Evolutionary conservation across 2,113 vertebrate species (phyloP).

Genomic region (Aix galericulata): DNA sequence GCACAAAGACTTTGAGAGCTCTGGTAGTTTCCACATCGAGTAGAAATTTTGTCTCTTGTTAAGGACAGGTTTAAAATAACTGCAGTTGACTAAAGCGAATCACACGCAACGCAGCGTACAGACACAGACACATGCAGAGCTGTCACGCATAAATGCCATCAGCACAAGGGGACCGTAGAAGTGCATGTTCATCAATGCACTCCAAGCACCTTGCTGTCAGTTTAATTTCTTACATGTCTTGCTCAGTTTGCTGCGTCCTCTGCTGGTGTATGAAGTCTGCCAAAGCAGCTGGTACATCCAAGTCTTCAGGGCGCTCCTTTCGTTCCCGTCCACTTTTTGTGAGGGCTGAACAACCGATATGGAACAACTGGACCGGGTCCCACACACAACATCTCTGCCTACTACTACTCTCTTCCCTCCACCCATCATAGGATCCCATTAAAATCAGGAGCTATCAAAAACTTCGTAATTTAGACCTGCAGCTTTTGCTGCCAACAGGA

Average conservation of each 20-base stretch:
- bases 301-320: slow-evolving; percentile 88
- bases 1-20: background rate
- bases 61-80: background rate
- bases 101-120: fast-evolving
- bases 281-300: slow-evolving; percentile 91
- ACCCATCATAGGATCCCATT: background rate
- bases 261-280: slow-evolving; percentile 96
- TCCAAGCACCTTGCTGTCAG: background rate
- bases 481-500: background rate
- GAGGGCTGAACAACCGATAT: slow-evolving; percentile 77
- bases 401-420: background rate
- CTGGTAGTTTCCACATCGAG: background rate
- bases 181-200: background rate
- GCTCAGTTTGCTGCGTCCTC: slow-evolving; percentile 87
- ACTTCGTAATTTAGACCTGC: background rate
- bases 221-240: slow-evolving; percentile 86
- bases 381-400: background rate
- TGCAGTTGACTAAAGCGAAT: background rate
- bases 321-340: slow-evolving; percentile 84
- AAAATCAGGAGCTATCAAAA: background rate
- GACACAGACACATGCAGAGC: slow-evolving; percentile 38
- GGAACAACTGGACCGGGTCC: slow-evolving; percentile 31
- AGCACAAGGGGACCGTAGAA: background rate
- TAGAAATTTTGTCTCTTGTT: background rate
- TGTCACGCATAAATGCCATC: background rate